Percentiles rank a stretch among this genome's conserved stretches.
Conservation (phyloP, 37 sponge, comb jelly and placozoan species). For the Mnemiopsis leidyi region DNA sequence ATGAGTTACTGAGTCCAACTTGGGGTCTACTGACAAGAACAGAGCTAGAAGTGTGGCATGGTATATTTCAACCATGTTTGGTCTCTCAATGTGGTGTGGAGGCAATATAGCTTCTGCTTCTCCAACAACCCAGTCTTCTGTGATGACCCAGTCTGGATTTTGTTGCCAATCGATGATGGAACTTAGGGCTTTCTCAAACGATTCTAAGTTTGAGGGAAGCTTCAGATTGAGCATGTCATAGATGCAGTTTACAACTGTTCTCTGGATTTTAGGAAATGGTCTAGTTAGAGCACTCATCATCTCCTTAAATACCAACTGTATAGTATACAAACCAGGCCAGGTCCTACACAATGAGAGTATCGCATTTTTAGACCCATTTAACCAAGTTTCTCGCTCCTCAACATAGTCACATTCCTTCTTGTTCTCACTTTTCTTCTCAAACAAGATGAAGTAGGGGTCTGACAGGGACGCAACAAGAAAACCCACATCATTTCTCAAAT, state of each 20-base stretch:
- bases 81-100: constrained; percentile 50
- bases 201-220: constrained; percentile 23
- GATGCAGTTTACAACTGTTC: constrained; percentile 40
- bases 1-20: constrained; percentile 36
- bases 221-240: constrained; percentile 44
- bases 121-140: constrained; percentile 45
- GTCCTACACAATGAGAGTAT: constrained; percentile 54
- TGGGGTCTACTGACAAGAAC: constrained; percentile 29
- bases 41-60: constrained; percentile 33
- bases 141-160: constrained; percentile 43
- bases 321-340: constrained; percentile 54
- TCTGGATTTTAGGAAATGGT: constrained; percentile 51
- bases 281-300: constrained; percentile 19
- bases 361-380: constrained; percentile 37
- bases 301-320: constrained; percentile 19
- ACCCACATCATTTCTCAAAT: constrained; percentile 21
- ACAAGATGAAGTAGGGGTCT: constrained; percentile 36
- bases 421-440: constrained; percentile 30
- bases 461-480: constrained; percentile 51
- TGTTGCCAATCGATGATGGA: constrained; percentile 62
- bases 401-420: constrained; percentile 49
- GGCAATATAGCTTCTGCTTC: constrained; percentile 20
- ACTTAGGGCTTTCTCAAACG: constrained; percentile 52
- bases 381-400: constrained; percentile 17
- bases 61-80: constrained; percentile 36